phyloP scores from a whole-genome alignment of 2,113 vertebrate species.

The Copsychus sechellarum region DNA sequence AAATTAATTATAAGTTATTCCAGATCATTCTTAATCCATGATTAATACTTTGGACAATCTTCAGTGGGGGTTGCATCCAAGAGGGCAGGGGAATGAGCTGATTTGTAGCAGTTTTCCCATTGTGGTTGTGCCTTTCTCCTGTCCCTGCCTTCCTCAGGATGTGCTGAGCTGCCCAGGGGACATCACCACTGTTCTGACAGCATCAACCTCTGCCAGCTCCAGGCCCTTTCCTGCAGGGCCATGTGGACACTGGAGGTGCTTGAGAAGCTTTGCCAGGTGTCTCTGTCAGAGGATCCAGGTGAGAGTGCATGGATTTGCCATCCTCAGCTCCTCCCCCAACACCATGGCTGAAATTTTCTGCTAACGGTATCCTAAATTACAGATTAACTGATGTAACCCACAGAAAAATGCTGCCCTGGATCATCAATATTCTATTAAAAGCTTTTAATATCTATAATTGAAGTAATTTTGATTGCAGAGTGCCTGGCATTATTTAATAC shows the following conservation, averaged over 20 bases:
- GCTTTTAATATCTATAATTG: not conserved
- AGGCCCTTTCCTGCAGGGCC: not conserved
- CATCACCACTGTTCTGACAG: not conserved
- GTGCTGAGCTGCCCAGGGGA: not conserved
- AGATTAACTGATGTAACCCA: not conserved
- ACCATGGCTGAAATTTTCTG: not conserved
- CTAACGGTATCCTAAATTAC: not conserved
- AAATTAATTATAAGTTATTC: not conserved
- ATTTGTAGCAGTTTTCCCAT: not conserved
- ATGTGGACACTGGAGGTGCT: not conserved
- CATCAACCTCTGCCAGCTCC: not conserved
- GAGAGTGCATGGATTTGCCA: not conserved
- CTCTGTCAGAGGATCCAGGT: not conserved
- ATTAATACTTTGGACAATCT: not conserved
- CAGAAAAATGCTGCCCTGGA: not conserved
- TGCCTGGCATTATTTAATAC: not conserved
- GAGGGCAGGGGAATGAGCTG: not conserved
- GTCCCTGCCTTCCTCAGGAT: accelerated
- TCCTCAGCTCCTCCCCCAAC: not conserved
- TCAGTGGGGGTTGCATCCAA: not conserved
- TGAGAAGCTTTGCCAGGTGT: not conserved
- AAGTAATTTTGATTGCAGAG: not conserved
- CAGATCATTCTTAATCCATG: not conserved
- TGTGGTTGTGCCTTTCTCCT: not conserved
- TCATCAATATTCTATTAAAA: not conserved